A percentile compares a stretch with the other conserved stretches of the same genome.
These are phyloP conservation scores for Magallana angulata DNA, from an alignment of 1,140 invertebrate species.

Conservation along the genomic window DNA sequence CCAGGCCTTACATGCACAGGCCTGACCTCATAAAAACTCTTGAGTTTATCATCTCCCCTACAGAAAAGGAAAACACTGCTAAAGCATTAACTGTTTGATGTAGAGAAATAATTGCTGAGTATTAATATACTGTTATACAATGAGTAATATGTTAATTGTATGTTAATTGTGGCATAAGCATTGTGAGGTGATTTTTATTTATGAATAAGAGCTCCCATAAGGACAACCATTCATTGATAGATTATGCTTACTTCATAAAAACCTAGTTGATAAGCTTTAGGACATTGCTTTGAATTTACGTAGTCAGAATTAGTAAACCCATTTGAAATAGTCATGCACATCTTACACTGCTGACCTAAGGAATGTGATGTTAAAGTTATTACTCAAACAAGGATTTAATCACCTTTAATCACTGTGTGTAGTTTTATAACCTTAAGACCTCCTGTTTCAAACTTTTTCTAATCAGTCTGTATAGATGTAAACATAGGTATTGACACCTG, in stretches of 20 bases:
- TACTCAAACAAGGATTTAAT: neutral
- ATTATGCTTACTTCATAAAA: neutral
- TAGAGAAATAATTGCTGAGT: neutral
- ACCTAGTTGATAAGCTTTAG: neutral
- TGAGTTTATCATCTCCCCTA: neutral
- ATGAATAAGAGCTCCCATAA: neutral
- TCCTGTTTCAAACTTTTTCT: neutral
- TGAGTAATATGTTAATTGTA: conserved; percentile 26
- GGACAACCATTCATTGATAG: conserved; percentile 15
- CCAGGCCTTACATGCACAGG: neutral
- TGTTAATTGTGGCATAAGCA: neutral
- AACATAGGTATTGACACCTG: conserved; percentile 2
- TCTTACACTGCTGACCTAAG: neutral
- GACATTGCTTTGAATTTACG: neutral
- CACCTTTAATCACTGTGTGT: neutral
- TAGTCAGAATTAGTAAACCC: conserved; percentile 11
- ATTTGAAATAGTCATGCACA: too few relatives aligned
- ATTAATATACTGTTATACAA: neutral
- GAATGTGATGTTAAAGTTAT: neutral
- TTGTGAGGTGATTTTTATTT: neutral
- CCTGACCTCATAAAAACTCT: conserved; percentile 16
- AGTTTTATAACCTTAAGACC: neutral
- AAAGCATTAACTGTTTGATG: neutral
- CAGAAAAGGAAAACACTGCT: neutral
- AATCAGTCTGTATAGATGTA: neutral